Evolutionary conservation across 2,113 vertebrate genomes (phyloP).

Genomic region (Nibea albiflora): DNA sequence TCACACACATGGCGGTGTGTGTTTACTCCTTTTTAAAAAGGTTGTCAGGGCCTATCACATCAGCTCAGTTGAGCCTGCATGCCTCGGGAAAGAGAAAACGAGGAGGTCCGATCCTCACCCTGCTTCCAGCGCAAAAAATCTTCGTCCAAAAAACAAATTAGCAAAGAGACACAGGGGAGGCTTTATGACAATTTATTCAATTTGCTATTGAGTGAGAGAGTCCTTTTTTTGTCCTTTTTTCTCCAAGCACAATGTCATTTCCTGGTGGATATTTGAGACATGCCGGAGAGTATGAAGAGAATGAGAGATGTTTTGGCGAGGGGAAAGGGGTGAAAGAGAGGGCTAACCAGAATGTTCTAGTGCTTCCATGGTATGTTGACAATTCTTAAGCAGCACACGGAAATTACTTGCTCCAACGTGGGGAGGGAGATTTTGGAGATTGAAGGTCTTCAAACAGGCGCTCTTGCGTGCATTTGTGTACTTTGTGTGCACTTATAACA

Average conservation of each 20-base stretch:
- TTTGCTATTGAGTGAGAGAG: constrained; percentile 44
- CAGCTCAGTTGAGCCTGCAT: constrained; percentile 33
- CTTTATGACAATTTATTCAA: constrained; percentile 69
- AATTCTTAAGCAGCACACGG: constrained; percentile 51
- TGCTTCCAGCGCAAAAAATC: constrained; percentile 51
- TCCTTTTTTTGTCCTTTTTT: neutral
- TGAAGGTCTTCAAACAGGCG: neutral
- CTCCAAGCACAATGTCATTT: constrained; percentile 56
- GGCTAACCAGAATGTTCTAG: constrained; percentile 56
- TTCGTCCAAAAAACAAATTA: constrained; percentile 59
- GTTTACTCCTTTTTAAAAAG: constrained; percentile 56
- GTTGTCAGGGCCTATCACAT: constrained; percentile 66
- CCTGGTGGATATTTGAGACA: constrained; percentile 47
- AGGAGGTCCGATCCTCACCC: constrained; percentile 22
- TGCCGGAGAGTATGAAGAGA: constrained; percentile 33
- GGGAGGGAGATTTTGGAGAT: constrained; percentile 40
- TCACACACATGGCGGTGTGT: constrained; percentile 14
- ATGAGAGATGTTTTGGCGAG: constrained; percentile 56
- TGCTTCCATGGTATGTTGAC: constrained; percentile 62
- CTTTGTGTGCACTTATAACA: neutral
- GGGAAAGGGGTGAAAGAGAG: constrained; percentile 57
- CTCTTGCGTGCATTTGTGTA: constrained; percentile 1
- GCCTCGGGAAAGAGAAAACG: constrained; percentile 45
- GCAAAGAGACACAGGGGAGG: constrained; percentile 55
- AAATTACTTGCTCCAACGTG: constrained; percentile 35